phyloP scores from a whole-genome alignment of 2,113 vertebrate species.

The Archilochus colubris region DNA sequence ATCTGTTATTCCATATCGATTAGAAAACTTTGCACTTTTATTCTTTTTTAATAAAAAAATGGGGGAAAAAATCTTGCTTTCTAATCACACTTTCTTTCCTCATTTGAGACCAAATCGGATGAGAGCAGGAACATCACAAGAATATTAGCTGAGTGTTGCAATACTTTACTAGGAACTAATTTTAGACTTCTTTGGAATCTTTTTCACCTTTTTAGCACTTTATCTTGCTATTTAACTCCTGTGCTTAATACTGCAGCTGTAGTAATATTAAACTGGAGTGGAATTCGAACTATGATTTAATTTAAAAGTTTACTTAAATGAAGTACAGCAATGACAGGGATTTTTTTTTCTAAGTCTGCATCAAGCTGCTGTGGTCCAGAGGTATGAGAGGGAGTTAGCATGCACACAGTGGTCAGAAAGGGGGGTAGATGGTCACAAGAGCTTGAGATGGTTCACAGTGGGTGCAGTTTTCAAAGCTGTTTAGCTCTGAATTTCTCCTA shows the following conservation, averaged over 20 bases:
- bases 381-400: background rate
- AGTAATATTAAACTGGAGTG: background rate
- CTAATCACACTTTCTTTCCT: background rate
- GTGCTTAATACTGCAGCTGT: background rate
- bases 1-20: rapidly evolving
- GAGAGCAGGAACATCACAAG: background rate
- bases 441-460: background rate
- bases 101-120: background rate
- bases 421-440: background rate
- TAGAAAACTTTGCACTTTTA: background rate
- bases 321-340: background rate
- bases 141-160: background rate
- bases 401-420: background rate
- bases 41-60: background rate
- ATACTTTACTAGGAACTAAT: background rate
- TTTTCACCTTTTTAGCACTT: background rate
- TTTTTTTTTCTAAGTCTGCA: background rate
- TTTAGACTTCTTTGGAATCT: background rate
- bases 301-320: background rate
- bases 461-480: background rate
- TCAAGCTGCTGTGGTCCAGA: background rate
- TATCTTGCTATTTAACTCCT: background rate
- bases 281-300: background rate
- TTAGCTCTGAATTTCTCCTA: background rate
- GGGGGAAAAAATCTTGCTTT: background rate